A percentile compares a stretch with the other conserved stretches of the same genome.
Conservation (phyloP, 2,113 vertebrate genomes). For the Labeo catla region DNA sequence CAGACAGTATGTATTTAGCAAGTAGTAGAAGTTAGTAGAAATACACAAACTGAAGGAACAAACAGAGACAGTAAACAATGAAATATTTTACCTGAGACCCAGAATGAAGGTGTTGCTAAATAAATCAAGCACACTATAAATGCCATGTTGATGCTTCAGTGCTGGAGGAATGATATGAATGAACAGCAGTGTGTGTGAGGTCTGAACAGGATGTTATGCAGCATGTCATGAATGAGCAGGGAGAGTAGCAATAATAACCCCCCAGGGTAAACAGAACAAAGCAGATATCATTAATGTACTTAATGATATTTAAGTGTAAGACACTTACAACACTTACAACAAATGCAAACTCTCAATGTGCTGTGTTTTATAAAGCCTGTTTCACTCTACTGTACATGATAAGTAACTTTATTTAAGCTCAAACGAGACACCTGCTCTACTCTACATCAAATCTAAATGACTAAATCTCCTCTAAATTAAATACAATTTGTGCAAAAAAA, state of each 20-base stretch:
- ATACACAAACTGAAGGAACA: neutral
- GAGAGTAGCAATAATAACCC: too few species aligned
- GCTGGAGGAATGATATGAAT: neutral
- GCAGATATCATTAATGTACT: too few species aligned
- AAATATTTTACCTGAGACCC: neutral
- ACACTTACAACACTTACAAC: too few species aligned
- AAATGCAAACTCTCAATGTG: neutral
- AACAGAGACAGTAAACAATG: neutral
- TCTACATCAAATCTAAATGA: neutral
- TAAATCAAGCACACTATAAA: neutral
- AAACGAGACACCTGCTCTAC: conserved; percentile 3
- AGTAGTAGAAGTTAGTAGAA: neutral
- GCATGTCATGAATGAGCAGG: too few species aligned
- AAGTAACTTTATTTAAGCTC: neutral
- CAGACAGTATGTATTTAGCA: neutral
- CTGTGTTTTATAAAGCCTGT: neutral
- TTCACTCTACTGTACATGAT: neutral
- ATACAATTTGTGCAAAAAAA: neutral
- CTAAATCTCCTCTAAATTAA: neutral
- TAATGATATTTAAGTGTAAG: too few species aligned
- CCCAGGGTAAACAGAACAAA: neutral
- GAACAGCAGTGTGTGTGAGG: neutral
- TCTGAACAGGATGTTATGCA: neutral
- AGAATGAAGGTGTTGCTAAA: neutral
- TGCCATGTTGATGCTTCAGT: conserved; percentile 1